Base-by-base conservation (phyloP, 1,140 invertebrate species). In the Trichoplusia ni region DNA sequence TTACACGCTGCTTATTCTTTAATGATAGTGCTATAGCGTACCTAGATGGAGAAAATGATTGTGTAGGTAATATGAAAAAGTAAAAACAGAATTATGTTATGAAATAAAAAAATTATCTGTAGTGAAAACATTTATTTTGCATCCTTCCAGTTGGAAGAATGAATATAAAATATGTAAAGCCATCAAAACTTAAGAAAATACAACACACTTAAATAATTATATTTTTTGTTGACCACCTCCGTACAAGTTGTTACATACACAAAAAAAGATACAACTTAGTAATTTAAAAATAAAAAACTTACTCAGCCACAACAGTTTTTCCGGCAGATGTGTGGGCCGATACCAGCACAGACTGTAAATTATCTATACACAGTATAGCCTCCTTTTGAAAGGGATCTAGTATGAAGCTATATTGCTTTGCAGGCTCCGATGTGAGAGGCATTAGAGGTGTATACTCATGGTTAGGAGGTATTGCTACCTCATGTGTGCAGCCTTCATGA, bases 321-420 rank as follows among this genome's bases (percentile, higher is more conserved):
- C 99, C 99, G 64, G 99, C 98, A n/a, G 98, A 99, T 3, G 99
- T 99, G 86, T 99, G 99, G 21, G 99, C 99, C 0, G 98, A 99
- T 0, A 99, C 99, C 14, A 99, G 92, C 6, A 99, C 98, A 14
- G 98, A 99, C 79, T 97, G 98, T 82, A 98, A 95, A 89, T 99
- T 99, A 82, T 99, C 98, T 69, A 99, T 95, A 90, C 99, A 99
- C 19, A 97, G 90, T 62, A 99, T 97, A 2, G 99, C 98, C 92
- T 99, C 97, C 76, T 97, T 97, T 88, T 99, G 99, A 91, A 99
- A 99, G 0, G 98, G 95, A 95, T 99, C 99, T 16, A 99, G 91
- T 53, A 96, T 95, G 81, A 99, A 99, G 70, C 95, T 94, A 83
- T 99, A 99, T 67, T 96, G 95, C 85, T 99, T 99, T 0, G 97